Base-by-base conservation (phyloP, 2,113 vertebrate species). In the Silurus glanis region DNA sequence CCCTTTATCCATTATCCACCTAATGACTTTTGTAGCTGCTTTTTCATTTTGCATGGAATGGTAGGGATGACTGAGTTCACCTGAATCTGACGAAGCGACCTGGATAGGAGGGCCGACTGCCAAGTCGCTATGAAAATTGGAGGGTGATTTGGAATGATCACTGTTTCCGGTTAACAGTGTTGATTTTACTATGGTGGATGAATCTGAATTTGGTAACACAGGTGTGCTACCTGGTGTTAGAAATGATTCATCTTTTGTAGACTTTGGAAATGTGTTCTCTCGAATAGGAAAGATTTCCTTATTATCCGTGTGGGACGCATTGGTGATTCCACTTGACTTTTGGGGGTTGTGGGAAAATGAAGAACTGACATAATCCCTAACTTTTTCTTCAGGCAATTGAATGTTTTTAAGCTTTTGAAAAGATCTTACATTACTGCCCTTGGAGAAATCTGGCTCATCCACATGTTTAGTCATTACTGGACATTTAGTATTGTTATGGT, bases 371-470 rank as follows among this genome's bases (percentile, higher is more conserved):
- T 82, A 12, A 56, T 80, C 47, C 53, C 37, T 83, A 56, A 67
- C 61, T 61, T 79, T 79, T 56, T 76, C 78, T 78, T 82, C 55
- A 6, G 58, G 17, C 69, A 53, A 9, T 17, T 67, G 13, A 28
- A 37, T 56, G 58, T 67, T 66, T 88, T 72, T 53, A 23, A 1
- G 5, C 84, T 82, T 67, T 0, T 88, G 76, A 25, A 7, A 47
- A 45, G 78, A 80, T 56, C 61, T 88, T 88, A 7, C 49, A 53
- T 53, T 12, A 12, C 85, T 80, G 61, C 56, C 14, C 88, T 89
- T 91, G 25, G n/a, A 62, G 55, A 87, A 91, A 89, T 94, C 92
- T 6, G 85, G 79, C 81, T 94, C 92, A 12, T 94, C 92, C n/a
- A 85, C n/a, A n/a, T 84, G 25, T 61, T 87, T 79, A 25, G 76